A percentile compares a stretch with the other conserved stretches of the same genome.
phyloP scores from a whole-genome alignment of 64 coral and sea anemone genomes.

The Porites australiensis region DNA sequence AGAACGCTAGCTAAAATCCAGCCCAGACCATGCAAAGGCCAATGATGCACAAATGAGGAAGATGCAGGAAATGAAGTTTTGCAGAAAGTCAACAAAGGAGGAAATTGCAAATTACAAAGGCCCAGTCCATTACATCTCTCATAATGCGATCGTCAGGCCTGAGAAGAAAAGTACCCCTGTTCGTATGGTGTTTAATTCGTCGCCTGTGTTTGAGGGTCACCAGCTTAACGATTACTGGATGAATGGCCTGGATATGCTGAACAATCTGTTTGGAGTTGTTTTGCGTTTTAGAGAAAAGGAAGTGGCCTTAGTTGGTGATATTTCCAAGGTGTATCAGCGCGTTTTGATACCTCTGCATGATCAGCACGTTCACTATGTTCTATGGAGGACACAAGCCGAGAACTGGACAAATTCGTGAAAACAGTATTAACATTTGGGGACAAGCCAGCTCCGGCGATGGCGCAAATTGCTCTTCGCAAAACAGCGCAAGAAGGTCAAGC shows the following conservation, averaged over 20 bases:
- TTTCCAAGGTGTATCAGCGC: constrained; percentile 47
- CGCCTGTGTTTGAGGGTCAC: constrained; percentile 35
- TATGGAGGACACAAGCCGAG: constrained; percentile 2
- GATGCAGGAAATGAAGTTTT: constrained; percentile 57
- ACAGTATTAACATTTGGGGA: background rate
- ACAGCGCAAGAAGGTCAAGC: constrained; percentile 50
- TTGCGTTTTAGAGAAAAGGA: constrained; percentile 27
- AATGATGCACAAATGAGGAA: constrained; percentile 60
- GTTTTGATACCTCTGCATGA: constrained; percentile 20
- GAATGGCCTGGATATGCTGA: constrained; percentile 56
- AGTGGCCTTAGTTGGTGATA: constrained; percentile 7
- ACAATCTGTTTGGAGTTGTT: constrained; percentile 67
- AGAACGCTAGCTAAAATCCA: background rate
- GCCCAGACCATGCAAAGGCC: background rate
- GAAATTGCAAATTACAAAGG: constrained; percentile 23
- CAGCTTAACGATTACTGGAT: constrained; percentile 69
- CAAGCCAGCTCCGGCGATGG: constrained; percentile 9
- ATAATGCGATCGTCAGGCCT: constrained; percentile 55
- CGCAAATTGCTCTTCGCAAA: constrained; percentile 25
- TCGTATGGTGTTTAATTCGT: constrained; percentile 75
- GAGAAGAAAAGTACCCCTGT: constrained; percentile 69
- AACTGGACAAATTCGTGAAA: constrained; percentile 14
- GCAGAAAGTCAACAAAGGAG: constrained; percentile 35
- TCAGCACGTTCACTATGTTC: constrained; percentile 31
- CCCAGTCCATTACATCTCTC: background rate